phyloP scores from a whole-genome alignment of 2,888 invertebrate species.

The Lepeophtheirus nordmannii region DNA sequence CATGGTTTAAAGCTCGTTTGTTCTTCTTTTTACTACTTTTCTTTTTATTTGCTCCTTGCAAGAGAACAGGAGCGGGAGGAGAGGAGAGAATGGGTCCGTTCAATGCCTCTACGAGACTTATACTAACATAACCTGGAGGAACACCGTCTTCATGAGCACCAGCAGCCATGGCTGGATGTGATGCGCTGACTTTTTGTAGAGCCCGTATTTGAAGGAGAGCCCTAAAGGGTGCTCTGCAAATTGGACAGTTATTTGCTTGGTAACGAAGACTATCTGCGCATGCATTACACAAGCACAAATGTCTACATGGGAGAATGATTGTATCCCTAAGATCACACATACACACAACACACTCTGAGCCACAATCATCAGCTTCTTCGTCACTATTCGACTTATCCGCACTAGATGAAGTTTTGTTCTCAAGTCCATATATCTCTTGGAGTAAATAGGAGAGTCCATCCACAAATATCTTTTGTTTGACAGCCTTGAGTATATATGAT shows the following conservation, averaged over 20 bases:
- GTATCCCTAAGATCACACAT: constrained; percentile 97
- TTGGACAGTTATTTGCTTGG: constrained; percentile 96
- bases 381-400: neutral
- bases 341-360: constrained; percentile 96
- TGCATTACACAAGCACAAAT: constrained; percentile 87
- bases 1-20: neutral
- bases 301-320: constrained; percentile 86
- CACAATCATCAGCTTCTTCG: constrained; percentile 34
- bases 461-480: constrained; percentile 93
- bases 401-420: constrained; percentile 76
- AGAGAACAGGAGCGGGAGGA: neutral
- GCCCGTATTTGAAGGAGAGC: constrained; percentile 90
- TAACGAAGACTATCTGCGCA: constrained; percentile 93
- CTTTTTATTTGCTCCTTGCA: neutral
- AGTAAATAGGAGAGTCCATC: constrained; percentile 90
- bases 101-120: constrained; percentile 82
- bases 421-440: constrained; percentile 97
- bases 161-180: constrained; percentile 19
- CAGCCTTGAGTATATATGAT: constrained; percentile 56
- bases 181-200: constrained; percentile 50
- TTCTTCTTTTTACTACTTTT: neutral
- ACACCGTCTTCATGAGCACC: constrained; percentile 48
- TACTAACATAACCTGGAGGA: constrained; percentile 81
- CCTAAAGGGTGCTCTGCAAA: constrained; percentile 94
- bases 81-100: constrained; percentile 53